phyloP scores from a whole-genome alignment of 2,113 vertebrate species.

The Climacteris rufus region DNA sequence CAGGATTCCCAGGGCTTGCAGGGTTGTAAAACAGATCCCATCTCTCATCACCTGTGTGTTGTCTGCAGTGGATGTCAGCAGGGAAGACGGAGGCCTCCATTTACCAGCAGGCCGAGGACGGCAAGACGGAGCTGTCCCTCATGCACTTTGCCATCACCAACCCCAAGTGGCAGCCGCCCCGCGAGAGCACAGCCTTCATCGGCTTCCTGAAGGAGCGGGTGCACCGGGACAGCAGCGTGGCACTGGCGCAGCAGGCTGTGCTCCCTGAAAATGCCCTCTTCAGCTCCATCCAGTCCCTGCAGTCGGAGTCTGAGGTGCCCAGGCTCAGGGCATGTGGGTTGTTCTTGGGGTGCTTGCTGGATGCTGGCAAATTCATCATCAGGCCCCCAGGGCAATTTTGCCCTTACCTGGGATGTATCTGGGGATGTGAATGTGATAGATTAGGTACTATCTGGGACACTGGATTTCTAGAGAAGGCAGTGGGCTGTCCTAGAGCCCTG shows the following conservation, averaged over 20 bases:
- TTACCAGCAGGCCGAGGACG: conserved; percentile 97
- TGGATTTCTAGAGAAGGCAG: background rate
- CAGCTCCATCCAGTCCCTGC: conserved; percentile 82
- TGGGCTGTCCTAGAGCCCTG: background rate
- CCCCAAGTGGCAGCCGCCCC: conserved; percentile 95
- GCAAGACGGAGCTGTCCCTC: conserved; percentile 95
- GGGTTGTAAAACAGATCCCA: background rate
- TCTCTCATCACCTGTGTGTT: background rate
- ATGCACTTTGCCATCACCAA: conserved; percentile 99
- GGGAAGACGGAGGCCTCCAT: conserved; percentile 96
- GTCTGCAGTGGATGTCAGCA: conserved; percentile 89
- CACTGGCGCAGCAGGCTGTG: conserved; percentile 73
- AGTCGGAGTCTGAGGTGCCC: conserved; percentile 87
- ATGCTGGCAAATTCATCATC: background rate
- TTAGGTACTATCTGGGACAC: background rate
- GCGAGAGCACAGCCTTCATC: conserved; percentile 93
- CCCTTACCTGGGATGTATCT: background rate
- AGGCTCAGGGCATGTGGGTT: background rate
- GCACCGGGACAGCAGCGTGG: conserved; percentile 84
- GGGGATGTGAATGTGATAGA: background rate
- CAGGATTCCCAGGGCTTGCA: background rate
- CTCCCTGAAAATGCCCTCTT: conserved; percentile 80
- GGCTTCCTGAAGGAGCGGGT: conserved; percentile 94
- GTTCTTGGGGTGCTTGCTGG: background rate
- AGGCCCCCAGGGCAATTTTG: background rate